phyloP scores from a whole-genome alignment of 2,888 invertebrate species.

The Noctuana brunneofusca region DNA sequence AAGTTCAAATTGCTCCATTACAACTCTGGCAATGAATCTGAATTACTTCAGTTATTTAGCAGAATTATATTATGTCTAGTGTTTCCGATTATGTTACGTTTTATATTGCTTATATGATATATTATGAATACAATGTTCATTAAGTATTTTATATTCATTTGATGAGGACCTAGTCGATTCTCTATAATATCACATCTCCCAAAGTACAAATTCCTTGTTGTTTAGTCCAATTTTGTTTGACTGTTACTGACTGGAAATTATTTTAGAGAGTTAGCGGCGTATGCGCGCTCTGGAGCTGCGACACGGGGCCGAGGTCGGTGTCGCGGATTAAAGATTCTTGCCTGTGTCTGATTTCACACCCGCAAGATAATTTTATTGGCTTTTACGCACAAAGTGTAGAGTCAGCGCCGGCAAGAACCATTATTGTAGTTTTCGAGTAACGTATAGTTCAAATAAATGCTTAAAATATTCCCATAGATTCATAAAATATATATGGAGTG shows the following conservation, averaged over 20 bases:
- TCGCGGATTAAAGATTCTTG: conserved; percentile 35
- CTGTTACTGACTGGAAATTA: conserved; percentile 81
- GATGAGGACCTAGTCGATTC: conserved; percentile 83
- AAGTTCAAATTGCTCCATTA: conserved; percentile 51
- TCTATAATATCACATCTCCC: conserved; percentile 82
- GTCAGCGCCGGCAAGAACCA: conserved; percentile 38
- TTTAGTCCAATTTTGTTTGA: conserved; percentile 84
- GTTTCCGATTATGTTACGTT: conserved; percentile 82
- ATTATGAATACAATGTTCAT: conserved; percentile 81
- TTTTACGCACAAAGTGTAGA: conserved; percentile 34
- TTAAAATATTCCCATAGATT: conserved; percentile 52
- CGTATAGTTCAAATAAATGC: conserved; percentile 55
- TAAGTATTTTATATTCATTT: conserved; percentile 82
- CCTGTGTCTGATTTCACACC: conserved; percentile 20
- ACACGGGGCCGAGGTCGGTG: conserved; percentile 35
- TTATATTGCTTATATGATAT: conserved; percentile 83
- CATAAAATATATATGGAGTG: conserved; percentile 46
- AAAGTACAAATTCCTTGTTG: conserved; percentile 84
- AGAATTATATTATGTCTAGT: conserved; percentile 82
- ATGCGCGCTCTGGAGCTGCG: conserved; percentile 40
- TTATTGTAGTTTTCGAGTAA: conserved; percentile 39
- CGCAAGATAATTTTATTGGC: conserved; percentile 26
- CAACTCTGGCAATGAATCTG: conserved; percentile 63
- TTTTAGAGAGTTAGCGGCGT: conserved; percentile 64
- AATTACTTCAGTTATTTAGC: conserved; percentile 81